Evolutionary conservation across 2,797 vertebrate genomes (phyloP), one percentile per base, ranked within the genome.

Genomic region (Rhadinocentrus ornatus): DNA sequence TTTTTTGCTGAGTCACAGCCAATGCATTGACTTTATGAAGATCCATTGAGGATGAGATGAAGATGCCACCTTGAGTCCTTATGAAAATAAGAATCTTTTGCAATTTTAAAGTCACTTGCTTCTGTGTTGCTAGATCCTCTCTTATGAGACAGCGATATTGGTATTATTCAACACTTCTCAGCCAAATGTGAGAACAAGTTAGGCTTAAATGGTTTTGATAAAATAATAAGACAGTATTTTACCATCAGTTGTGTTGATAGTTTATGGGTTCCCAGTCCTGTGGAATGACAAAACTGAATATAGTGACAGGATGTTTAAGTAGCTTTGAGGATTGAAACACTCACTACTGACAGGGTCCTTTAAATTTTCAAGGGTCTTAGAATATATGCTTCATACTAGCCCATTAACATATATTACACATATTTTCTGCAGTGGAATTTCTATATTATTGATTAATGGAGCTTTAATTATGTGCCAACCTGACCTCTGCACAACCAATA

Each of bases 391-490:
- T 68, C 32, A 26, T 39, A 48, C 32, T 56, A 44, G 7, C 11
- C 26, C 16, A 11, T 61, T 6, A 15, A 11, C 31, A 20, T 22
- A 29, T 7, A 29, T 29, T 0, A 13, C 20, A 12, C 22, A 35
- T 4, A 3, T 27, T 24, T 12, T 52, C 4, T 53, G 20, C 13
- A 24, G 20, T 39, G 48, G 26, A 24, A 44, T 66, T 63, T 24
- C 5, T 34, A 22, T 48, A 6, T 62, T 48, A 31, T 67, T 50
- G 58, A 66, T 56, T 31, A 46, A 34, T 35, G 50, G n/a, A 46
- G 48, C n/a, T 57, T 61, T 61, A 54, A 32, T 5, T 52, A 35
- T 24, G 24, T 20, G 31, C 18, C 62, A 44, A n/a, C 16, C 58
- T 66, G 35, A 66, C 18, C 22, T 0, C 9, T n/a, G 0, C 50